A percentile compares a stretch with the other conserved stretches of the same genome.
phyloP scores from a whole-genome alignment of 2,797 vertebrate genomes.

The Vireo griseus region DNA sequence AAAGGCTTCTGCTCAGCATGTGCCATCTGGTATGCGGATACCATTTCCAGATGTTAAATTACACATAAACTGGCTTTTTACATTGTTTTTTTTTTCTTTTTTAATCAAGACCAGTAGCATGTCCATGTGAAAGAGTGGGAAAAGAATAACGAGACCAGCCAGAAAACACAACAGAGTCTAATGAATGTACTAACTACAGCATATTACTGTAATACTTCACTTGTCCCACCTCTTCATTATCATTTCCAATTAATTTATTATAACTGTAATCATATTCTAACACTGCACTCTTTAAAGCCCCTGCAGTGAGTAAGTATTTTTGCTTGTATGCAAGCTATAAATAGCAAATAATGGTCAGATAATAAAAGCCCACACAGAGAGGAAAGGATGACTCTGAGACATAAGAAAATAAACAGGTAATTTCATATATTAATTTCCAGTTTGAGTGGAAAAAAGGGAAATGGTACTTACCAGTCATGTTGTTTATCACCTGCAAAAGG shows the following conservation, averaged over 20 bases:
- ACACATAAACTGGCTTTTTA: neutral
- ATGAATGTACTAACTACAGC: neutral
- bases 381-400: neutral
- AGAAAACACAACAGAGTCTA: neutral
- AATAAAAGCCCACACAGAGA: neutral
- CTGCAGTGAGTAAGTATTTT: neutral
- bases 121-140: neutral
- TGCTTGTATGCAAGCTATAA: neutral
- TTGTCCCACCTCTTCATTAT: neutral
- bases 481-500: neutral
- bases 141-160: neutral
- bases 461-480: neutral
- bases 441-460: neutral
- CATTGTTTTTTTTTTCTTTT: neutral
- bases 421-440: neutral
- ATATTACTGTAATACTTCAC: neutral
- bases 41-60: slow-evolving; percentile 31
- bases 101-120: neutral
- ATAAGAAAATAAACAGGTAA: neutral
- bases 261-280: neutral
- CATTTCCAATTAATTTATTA: neutral
- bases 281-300: neutral
- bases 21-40: neutral
- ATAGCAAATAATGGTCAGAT: neutral
- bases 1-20: neutral